Evolutionary conservation across 2,113 vertebrate genomes (phyloP), one percentile per base, ranked within the genome.

Genomic region (Ciconia maguari): DNA sequence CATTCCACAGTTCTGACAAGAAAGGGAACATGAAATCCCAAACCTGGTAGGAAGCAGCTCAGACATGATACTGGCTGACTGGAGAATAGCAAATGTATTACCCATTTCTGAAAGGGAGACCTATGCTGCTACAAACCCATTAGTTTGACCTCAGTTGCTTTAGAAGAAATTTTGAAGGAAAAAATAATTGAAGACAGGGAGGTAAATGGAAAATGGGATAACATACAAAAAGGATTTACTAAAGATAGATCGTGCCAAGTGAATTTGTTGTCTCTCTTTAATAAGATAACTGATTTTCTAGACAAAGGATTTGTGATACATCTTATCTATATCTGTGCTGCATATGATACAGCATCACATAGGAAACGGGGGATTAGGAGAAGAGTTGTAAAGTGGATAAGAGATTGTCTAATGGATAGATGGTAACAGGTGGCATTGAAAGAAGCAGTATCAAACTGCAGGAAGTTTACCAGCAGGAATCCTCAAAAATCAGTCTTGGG

Each of bases 281-380:
- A 95, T 91, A 93, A 94, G 94, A 95, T 94, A 96, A 96, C 87
- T 88, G 85, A 89, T 88, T 95, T 96, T 95, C 93, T 95, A 96
- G 95, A 96, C 90, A 96, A 95, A 92, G 84, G 88, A 95, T 94
- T 95, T 96, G 75, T 90, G 71, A 93, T 85, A 41, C 74, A 77
- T 96, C 66, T 93, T 91, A 90, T 94, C 78, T 89, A 0, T 95
- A 85, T 84, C 93, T 94, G 46, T 72, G 68, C 62, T 93, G 92
- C 75, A 44, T 93, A 70, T 74, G 90, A 93, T 91, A 83, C 79
- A 96, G 82, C 62, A 78, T 80, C 87, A 97, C 82, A 86, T 66
- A 90, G 93, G 90, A 92, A 96, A 64, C 10, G 3, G 66, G 62
- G 85, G 90, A 97, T 97, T 93, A 97, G 78, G 71, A 85, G 84